Evolutionary conservation across 2,113 vertebrate genomes (phyloP).

Genomic region (Phylloscopus whistleri): DNA sequence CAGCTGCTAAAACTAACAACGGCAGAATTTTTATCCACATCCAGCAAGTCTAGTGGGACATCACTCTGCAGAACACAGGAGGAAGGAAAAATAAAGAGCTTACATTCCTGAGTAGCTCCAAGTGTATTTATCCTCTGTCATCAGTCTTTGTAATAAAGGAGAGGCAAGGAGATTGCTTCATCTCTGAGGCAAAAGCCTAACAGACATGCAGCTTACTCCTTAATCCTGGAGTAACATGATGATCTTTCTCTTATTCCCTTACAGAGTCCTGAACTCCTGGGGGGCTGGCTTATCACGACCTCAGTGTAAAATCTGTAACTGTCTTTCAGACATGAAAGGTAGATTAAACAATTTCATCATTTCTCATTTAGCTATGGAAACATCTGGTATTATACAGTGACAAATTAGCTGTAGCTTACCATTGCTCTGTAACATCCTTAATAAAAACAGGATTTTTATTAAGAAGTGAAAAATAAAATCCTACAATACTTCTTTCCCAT

Average conservation of each 20-base stretch:
- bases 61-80: conserved; percentile 80
- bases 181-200: not conserved
- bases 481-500: not conserved
- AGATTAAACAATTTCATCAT: not conserved
- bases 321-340: not conserved
- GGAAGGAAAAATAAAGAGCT: not conserved
- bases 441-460: not conserved
- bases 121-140: not conserved
- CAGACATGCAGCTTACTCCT: not conserved
- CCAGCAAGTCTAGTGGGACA: conserved; percentile 93
- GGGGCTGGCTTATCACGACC: not conserved
- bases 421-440: not conserved
- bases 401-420: not conserved
- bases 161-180: not conserved
- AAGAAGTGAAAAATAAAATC: not conserved
- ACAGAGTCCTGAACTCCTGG: not conserved
- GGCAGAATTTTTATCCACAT: conserved; percentile 97
- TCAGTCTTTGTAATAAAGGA: not conserved
- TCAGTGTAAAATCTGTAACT: not conserved
- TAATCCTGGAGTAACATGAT: not conserved
- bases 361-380: not conserved
- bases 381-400: not conserved
- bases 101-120: not conserved
- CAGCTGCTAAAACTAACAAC: conserved; percentile 98
- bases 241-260: not conserved